Evolutionary conservation across 1,140 invertebrate species (phyloP).

Genomic region (Acyrthosiphon pisum): DNA sequence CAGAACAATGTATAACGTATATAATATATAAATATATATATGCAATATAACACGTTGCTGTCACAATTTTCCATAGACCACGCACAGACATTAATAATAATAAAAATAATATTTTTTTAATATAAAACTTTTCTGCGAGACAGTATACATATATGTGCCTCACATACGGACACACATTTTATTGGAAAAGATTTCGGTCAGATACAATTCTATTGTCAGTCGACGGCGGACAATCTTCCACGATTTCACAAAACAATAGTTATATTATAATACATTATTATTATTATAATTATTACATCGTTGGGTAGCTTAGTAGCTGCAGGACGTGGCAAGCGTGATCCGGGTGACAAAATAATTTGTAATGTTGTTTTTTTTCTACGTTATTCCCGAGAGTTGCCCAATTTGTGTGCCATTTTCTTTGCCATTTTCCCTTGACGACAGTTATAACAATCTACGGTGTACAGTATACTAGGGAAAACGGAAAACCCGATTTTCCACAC

Average conservation of each 20-base stretch:
- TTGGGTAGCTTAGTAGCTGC: background rate
- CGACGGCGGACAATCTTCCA: background rate
- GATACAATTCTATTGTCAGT: constrained; percentile 10
- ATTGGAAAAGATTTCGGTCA: background rate
- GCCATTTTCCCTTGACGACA: background rate
- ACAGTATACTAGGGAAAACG: background rate
- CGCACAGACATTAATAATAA: background rate
- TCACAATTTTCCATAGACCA: background rate
- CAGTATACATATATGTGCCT: background rate
- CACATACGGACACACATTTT: background rate
- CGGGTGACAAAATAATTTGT: background rate
- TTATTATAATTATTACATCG: background rate
- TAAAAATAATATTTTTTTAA: background rate
- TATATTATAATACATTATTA: background rate
- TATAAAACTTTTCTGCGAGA: background rate
- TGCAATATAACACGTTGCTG: background rate
- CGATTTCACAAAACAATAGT: constrained; percentile 9
- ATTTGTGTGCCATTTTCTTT: background rate
- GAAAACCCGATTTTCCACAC: background rate
- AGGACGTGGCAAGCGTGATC: background rate
- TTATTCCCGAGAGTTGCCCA: background rate
- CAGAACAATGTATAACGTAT: background rate
- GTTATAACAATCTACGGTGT: background rate
- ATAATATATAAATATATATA: background rate
- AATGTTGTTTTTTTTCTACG: background rate